These are phyloP conservation scores for Thunnus thynnus DNA, from an alignment of 2,113 vertebrate species.

Conservation along the genomic window DNA sequence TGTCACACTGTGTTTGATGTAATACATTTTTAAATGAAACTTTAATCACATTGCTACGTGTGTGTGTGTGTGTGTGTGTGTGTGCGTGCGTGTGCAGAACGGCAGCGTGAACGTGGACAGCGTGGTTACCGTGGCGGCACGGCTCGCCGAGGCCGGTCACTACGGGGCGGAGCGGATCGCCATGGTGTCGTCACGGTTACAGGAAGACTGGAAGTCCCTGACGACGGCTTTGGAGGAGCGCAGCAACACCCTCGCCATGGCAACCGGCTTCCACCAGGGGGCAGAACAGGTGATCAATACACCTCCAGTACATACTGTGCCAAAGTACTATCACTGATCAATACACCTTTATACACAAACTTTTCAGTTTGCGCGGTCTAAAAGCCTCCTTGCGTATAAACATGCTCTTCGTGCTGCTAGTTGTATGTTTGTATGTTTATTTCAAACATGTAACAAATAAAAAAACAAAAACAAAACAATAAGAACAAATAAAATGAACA, in stretches of 20 bases:
- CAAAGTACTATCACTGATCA: neutral
- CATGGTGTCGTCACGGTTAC: constrained; percentile 93
- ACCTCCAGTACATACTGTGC: too few relatives aligned
- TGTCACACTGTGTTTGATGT: neutral
- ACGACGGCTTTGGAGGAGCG: constrained; percentile 94
- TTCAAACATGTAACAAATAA: too few relatives aligned
- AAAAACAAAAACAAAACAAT: too few relatives aligned
- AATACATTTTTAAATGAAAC: neutral
- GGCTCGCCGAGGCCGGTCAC: constrained; percentile 94
- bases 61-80: neutral
- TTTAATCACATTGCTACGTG: neutral
- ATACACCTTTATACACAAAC: neutral
- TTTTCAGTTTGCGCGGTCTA: too few relatives aligned
- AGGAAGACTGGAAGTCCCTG: constrained; percentile 97
- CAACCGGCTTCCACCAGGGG: constrained; percentile 96
- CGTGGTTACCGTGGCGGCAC: constrained; percentile 94
- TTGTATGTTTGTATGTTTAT: too few relatives aligned
- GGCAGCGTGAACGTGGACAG: constrained; percentile 99
- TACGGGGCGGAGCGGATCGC: constrained; percentile 96
- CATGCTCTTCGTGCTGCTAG: neutral
- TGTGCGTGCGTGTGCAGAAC: constrained; percentile 84
- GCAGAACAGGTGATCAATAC: constrained; percentile 91
- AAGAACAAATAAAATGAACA: too few relatives aligned
- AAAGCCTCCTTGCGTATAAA: neutral
- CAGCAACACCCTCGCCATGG: constrained; percentile 96